These are phyloP conservation scores for Pogonomyrmex barbatus DNA, from an alignment of 1,140 invertebrate genomes.

Conservation along the genomic window DNA sequence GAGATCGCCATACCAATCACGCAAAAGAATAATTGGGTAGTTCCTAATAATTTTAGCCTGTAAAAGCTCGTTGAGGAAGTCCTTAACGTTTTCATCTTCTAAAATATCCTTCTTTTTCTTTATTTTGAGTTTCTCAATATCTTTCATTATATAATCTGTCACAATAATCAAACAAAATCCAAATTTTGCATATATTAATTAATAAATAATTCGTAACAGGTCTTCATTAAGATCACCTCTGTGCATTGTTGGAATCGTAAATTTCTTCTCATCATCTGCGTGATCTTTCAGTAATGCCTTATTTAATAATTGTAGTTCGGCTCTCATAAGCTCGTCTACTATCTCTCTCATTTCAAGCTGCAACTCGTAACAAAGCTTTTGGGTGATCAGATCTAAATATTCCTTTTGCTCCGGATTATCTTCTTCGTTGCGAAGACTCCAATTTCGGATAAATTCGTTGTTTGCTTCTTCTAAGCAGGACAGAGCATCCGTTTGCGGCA, in stretches of 20 bases:
- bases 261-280: constrained; percentile 16
- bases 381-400: constrained; percentile 86
- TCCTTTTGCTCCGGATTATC: constrained; percentile 83
- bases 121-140: background rate
- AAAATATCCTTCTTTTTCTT: constrained; percentile 88
- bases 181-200: background rate
- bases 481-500: constrained; percentile 80
- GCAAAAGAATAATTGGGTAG: constrained; percentile 72
- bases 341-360: constrained; percentile 86
- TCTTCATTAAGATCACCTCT: constrained; percentile 1
- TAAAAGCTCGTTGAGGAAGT: constrained; percentile 88
- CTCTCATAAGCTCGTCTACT: constrained; percentile 87
- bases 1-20: constrained; percentile 82
- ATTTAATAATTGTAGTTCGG: constrained; percentile 86
- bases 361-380: constrained; percentile 85
- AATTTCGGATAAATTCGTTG: constrained; percentile 84
- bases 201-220: background rate
- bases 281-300: constrained; percentile 85
- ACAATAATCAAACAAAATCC: background rate
- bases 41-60: constrained; percentile 80
- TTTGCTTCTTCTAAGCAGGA: constrained; percentile 80
- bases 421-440: constrained; percentile 82
- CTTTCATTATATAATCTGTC: background rate
- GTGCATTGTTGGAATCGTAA: background rate
- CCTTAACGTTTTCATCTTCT: constrained; percentile 85